phyloP scores from a whole-genome alignment of 2,113 vertebrate species.

The Vidua chalybeata region DNA sequence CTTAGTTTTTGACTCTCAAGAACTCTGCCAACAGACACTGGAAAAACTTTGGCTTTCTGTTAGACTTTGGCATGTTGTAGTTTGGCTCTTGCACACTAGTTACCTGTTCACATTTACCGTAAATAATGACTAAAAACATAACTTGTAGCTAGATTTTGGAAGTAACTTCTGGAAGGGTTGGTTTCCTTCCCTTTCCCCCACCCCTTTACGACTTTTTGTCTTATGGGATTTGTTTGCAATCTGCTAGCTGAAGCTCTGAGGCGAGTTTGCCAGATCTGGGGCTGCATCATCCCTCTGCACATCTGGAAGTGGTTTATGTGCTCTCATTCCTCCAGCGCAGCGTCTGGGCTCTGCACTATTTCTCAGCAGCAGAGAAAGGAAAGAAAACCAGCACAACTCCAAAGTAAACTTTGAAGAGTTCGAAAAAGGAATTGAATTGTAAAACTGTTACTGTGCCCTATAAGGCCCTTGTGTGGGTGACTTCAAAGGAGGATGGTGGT shows the following conservation, averaged over 20 bases:
- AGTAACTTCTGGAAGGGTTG: neutral
- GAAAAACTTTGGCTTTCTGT: neutral
- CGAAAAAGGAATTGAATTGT: constrained; percentile 27
- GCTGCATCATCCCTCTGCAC: constrained; percentile 50
- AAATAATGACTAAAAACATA: neutral
- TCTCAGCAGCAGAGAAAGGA: constrained; percentile 39
- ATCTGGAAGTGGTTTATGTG: constrained; percentile 78
- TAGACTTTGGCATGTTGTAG: neutral
- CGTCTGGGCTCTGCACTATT: constrained; percentile 43
- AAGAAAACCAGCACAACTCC: constrained; percentile 56
- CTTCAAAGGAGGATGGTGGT: constrained; percentile 58
- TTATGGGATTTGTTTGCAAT: constrained; percentile 20
- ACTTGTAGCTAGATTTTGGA: neutral
- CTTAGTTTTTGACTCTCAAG: neutral
- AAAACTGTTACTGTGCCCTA: constrained; percentile 42
- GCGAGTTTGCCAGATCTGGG: constrained; percentile 24
- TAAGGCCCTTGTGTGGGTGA: constrained; percentile 13
- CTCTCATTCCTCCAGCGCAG: constrained; percentile 29
- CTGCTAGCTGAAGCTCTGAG: constrained; percentile 21
- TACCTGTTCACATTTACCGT: neutral
- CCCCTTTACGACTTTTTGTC: constrained; percentile 36
- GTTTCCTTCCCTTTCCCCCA: neutral
- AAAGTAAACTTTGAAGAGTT: constrained; percentile 50
- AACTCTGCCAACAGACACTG: neutral
- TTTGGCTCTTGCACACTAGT: neutral